phyloP scores from a whole-genome alignment of 2,113 vertebrate species.

The Centropus bengalensis region DNA sequence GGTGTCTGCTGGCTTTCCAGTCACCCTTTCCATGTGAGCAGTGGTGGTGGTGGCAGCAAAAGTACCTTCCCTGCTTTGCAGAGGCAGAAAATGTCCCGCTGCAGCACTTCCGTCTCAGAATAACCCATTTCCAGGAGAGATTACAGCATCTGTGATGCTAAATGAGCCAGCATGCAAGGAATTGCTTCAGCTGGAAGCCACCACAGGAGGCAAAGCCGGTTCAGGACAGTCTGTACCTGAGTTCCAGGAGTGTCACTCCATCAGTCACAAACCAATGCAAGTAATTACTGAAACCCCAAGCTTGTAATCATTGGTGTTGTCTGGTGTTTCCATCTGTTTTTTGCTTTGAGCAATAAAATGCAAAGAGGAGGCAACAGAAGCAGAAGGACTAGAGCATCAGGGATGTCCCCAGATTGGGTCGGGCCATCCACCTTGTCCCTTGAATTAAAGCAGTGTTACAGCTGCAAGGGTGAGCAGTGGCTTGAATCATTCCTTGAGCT shows the following conservation, averaged over 20 bases:
- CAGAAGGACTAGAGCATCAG: fast-evolving
- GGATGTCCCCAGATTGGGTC: fast-evolving
- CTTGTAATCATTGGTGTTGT: neutral
- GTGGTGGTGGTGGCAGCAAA: neutral
- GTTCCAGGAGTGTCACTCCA: neutral
- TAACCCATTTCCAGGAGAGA: neutral
- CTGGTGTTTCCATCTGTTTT: fast-evolving
- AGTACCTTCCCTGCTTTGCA: neutral
- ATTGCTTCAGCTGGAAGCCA: neutral
- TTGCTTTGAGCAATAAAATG: neutral
- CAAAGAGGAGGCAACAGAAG: neutral
- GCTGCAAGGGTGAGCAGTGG: neutral
- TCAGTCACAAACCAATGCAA: neutral
- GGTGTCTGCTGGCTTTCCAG: neutral
- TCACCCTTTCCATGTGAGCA: neutral
- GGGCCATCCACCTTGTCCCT: neutral
- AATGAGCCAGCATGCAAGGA: neutral
- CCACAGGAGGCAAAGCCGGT: neutral
- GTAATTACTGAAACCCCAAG: neutral
- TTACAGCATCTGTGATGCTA: neutral
- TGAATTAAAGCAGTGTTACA: fast-evolving
- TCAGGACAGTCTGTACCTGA: neutral
- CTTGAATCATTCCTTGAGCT: neutral
- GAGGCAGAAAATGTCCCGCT: neutral
- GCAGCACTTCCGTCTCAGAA: neutral